Percentiles rank a stretch among this genome's conserved stretches.
Conservation (phyloP, 2,797 vertebrate genomes). For the Tapirus indicus region DNA sequence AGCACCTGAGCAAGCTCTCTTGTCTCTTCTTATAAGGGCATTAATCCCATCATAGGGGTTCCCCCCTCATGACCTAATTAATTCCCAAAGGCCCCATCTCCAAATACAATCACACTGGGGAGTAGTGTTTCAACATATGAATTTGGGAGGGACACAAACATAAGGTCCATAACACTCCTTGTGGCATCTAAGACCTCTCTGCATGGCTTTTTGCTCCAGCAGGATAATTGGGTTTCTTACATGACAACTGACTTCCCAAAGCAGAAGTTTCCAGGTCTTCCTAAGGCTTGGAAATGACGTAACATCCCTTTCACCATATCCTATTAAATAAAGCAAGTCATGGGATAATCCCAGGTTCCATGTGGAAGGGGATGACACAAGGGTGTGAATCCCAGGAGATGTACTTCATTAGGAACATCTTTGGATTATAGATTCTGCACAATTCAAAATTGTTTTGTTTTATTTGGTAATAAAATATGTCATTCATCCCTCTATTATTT, state of each 20-base stretch:
- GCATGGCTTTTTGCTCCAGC: background rate
- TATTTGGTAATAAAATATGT: background rate
- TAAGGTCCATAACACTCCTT: background rate
- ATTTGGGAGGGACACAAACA: background rate
- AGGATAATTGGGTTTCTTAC: background rate
- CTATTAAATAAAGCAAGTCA: background rate
- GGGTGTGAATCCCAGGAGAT: background rate
- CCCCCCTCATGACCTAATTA: background rate
- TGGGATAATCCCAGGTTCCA: background rate
- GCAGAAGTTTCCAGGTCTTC: background rate
- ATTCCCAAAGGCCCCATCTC: background rate
- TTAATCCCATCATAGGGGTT: background rate
- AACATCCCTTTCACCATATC: background rate
- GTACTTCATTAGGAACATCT: background rate
- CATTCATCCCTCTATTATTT: background rate
- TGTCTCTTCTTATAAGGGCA: background rate
- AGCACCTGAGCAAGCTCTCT: background rate
- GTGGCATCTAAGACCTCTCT: background rate
- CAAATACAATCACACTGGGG: background rate
- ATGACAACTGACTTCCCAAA: background rate
- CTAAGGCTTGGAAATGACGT: background rate
- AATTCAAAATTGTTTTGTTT: background rate
- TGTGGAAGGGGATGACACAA: background rate
- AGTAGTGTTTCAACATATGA: too few relatives aligned
- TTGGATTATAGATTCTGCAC: background rate